These are phyloP conservation scores for Drosophila chauvacae DNA, from an alignment of 1,140 invertebrate genomes.

Conservation along the genomic window DNA sequence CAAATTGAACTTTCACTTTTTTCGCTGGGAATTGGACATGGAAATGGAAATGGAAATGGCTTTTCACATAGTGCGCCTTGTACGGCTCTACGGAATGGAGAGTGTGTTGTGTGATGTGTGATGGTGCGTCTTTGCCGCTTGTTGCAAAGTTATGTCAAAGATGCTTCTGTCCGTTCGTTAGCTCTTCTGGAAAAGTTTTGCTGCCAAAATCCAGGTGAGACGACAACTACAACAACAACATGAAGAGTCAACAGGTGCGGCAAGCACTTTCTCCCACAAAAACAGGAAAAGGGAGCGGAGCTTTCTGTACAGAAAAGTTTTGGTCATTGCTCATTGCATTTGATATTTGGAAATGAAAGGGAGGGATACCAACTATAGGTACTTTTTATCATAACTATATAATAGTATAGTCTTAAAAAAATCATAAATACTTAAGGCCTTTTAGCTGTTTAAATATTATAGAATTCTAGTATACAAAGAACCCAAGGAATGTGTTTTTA, in stretches of 20 bases:
- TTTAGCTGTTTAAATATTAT: too few species aligned
- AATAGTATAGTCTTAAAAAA: background rate
- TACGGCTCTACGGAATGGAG: slow-evolving; percentile 19
- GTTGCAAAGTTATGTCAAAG: slow-evolving; percentile 45
- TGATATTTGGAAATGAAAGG: slow-evolving; percentile 2
- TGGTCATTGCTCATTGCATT: slow-evolving; percentile 44
- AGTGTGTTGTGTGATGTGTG: slow-evolving; percentile 15
- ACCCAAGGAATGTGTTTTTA: background rate
- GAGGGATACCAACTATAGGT: background rate
- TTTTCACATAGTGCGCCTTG: slow-evolving; percentile 53
- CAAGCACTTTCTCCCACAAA: slow-evolving; percentile 45
- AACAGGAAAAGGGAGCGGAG: slow-evolving; percentile 57
- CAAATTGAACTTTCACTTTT: slow-evolving; percentile 81
- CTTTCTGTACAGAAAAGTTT: background rate
- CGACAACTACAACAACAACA: slow-evolving; percentile 7
- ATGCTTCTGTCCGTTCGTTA: slow-evolving; percentile 29
- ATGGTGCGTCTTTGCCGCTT: slow-evolving; percentile 24
- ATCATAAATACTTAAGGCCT: too few species aligned
- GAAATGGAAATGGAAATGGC: slow-evolving; percentile 52
- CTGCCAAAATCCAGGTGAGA: slow-evolving; percentile 14
- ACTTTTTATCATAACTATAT: background rate
- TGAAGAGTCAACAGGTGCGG: slow-evolving; percentile 37
- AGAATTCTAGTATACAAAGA: background rate
- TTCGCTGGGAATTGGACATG: slow-evolving; percentile 43
- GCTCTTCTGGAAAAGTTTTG: slow-evolving; percentile 32